phyloP scores from a whole-genome alignment of 2,888 invertebrate genomes.

The Lapara coniferarum region DNA sequence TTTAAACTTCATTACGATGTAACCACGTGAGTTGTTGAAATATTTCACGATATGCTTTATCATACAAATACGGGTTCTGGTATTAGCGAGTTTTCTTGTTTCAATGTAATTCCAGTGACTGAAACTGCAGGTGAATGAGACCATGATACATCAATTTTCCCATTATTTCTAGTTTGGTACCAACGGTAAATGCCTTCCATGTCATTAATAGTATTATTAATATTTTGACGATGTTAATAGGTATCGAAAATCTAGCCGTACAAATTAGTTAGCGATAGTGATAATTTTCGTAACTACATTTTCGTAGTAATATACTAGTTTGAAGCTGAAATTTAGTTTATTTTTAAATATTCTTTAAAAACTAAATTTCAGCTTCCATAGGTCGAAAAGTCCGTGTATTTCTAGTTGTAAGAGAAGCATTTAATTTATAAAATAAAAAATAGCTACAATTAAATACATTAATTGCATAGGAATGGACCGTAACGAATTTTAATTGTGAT shows the following conservation, averaged over 20 bases:
- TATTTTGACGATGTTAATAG: not conserved
- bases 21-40: not conserved
- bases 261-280: not conserved
- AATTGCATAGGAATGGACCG: not conserved
- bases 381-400: not conserved
- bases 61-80: not conserved
- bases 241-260: not conserved
- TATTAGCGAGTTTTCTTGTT: not conserved
- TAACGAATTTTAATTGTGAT: not conserved
- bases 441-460: not conserved
- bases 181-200: not conserved
- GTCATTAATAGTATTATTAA: not conserved
- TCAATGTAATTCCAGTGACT: conserved; percentile 15
- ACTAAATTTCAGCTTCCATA: no score
- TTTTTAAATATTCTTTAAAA: conserved; percentile 25
- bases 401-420: not conserved
- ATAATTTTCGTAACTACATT: conserved; percentile 13
- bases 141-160: no score
- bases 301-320: conserved; percentile 8
- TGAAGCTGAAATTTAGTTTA: conserved; percentile 32
- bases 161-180: not conserved
- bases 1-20: no score
- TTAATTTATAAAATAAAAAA: not conserved
- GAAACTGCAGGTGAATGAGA: not conserved
- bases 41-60: not conserved